Evolutionary conservation across 1,140 invertebrate species (phyloP).

Genomic region (Nylanderia fulva): DNA sequence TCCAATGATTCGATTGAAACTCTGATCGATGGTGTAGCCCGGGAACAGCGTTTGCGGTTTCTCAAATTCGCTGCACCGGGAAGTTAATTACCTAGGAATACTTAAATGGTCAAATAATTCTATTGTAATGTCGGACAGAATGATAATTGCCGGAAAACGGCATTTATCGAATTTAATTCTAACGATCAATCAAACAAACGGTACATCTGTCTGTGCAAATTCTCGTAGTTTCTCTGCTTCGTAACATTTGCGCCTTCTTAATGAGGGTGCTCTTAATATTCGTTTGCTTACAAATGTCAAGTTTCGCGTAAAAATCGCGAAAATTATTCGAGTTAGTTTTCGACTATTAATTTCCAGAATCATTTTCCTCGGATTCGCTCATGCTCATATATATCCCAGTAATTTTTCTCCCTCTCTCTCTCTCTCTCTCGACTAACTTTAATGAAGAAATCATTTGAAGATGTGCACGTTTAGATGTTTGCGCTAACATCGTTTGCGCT

Average conservation of each 20-base stretch:
- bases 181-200: slow-evolving; percentile 64
- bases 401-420: background rate
- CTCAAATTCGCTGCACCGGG: slow-evolving; percentile 33
- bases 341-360: background rate
- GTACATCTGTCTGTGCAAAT: slow-evolving; percentile 2
- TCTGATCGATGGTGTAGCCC: slow-evolving; percentile 39
- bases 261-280: background rate
- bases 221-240: slow-evolving; percentile 30
- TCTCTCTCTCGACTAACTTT: background rate
- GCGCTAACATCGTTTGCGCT: background rate
- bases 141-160: slow-evolving; percentile 64
- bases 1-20: slow-evolving; percentile 60
- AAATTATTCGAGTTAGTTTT: background rate
- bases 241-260: background rate
- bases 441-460: slow-evolving; percentile 44
- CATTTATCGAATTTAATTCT: slow-evolving; percentile 60
- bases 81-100: slow-evolving; percentile 64
- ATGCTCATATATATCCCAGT: background rate
- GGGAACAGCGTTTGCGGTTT: slow-evolving; percentile 16
- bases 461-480: slow-evolving; percentile 23
- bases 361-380: background rate
- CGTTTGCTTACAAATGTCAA: background rate
- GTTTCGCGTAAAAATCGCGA: slow-evolving; percentile 1
- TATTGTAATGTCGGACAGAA: background rate
- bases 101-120: slow-evolving; percentile 65